Conservation (phyloP, 2,797 vertebrate species). For the Apogon talboti region DNA sequence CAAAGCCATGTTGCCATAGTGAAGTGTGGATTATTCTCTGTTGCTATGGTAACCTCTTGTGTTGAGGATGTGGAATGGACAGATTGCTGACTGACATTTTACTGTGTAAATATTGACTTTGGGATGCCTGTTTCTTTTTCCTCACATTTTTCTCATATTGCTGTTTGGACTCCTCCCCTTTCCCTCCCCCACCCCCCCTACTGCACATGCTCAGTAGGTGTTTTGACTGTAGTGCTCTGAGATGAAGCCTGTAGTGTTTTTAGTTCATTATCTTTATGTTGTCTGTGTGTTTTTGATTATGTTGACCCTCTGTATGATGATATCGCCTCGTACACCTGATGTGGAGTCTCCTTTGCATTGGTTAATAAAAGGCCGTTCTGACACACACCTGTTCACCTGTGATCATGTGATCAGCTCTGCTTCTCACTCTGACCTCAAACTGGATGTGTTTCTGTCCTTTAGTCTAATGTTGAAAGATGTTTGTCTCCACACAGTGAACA, state of each 20-base stretch:
- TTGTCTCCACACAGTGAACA: too few relatives aligned
- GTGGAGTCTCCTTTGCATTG: conserved; percentile 87
- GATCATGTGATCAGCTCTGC: conserved; percentile 52
- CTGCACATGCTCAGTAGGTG: conserved; percentile 51
- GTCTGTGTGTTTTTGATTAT: conserved; percentile 60
- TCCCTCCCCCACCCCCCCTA: not conserved
- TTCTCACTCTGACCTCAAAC: conserved; percentile 46
- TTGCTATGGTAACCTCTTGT: conserved; percentile 56
- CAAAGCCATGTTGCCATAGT: conserved; percentile 38
- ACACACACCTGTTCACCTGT: conserved; percentile 61
- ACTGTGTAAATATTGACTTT: conserved; percentile 54
- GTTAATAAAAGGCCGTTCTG: conserved; percentile 93
- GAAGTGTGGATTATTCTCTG: conserved; percentile 15
- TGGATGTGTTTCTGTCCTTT: too few relatives aligned
- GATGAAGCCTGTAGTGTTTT: conserved; percentile 67
- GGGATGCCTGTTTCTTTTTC: conserved; percentile 46
- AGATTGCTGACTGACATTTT: conserved; percentile 52
- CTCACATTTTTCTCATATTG: conserved; percentile 62
- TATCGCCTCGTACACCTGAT: conserved; percentile 77
- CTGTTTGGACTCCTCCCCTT: conserved; percentile 45
- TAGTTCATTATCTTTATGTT: conserved; percentile 67
- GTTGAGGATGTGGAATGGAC: conserved; percentile 44
- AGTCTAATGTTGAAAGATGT: too few relatives aligned
- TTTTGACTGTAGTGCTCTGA: conserved; percentile 57
- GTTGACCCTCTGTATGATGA: conserved; percentile 69